Evolutionary conservation across 2,113 vertebrate species (phyloP).

Genomic region (Amazona guildingii): DNA sequence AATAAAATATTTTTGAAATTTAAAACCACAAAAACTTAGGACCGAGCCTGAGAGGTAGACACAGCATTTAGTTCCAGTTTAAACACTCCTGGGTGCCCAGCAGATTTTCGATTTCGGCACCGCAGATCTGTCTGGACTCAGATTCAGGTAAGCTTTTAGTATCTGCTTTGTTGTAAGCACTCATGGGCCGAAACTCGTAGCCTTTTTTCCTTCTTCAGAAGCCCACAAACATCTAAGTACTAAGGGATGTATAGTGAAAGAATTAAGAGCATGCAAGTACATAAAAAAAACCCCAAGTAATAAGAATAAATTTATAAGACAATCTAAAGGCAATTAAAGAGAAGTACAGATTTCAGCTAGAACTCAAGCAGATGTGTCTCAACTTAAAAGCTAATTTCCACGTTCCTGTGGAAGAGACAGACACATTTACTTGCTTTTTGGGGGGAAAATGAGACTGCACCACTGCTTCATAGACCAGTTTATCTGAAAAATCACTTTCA

Average conservation of each 20-base stretch:
- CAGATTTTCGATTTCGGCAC: not conserved
- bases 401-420: not conserved
- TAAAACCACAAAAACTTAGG: not conserved
- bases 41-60: not conserved
- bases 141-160: not conserved
- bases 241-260: not conserved
- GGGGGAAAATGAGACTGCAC: rapidly evolving
- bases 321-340: not conserved
- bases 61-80: not conserved
- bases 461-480: not conserved
- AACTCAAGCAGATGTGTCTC: rapidly evolving
- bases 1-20: not conserved
- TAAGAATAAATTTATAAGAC: not conserved
- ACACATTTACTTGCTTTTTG: not conserved
- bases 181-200: not conserved
- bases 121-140: not conserved
- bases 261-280: not conserved
- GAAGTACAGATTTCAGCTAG: not conserved
- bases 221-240: not conserved
- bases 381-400: not conserved
- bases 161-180: not conserved
- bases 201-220: not conserved
- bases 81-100: not conserved
- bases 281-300: rapidly evolving
- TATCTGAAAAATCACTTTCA: not conserved